A percentile compares a stretch with the other conserved stretches of the same genome.
Conservation (phyloP, 2,113 vertebrate genomes). For the Orthonyx spaldingii region DNA sequence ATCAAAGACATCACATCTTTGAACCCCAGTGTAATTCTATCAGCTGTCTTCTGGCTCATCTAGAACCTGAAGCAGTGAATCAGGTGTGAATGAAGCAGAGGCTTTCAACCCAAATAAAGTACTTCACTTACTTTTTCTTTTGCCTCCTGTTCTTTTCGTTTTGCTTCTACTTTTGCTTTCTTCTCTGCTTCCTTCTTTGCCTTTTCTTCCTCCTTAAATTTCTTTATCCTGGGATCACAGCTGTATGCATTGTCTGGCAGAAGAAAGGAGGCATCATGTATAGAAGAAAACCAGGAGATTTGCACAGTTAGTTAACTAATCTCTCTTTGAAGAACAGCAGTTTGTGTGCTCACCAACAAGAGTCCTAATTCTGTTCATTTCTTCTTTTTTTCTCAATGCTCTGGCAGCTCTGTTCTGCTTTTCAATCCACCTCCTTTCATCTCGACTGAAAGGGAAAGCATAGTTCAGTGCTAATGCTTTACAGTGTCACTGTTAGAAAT, state of each 20-base stretch:
- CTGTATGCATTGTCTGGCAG: constrained; percentile 90
- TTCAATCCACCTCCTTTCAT: constrained; percentile 97
- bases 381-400: constrained; percentile 94
- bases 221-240: constrained; percentile 95
- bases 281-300: background rate
- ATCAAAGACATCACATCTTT: background rate
- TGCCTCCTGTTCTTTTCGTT: constrained; percentile 92
- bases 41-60: background rate
- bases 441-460: constrained; percentile 77
- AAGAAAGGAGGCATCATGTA: background rate
- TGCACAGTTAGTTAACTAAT: background rate
- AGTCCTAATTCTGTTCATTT: constrained; percentile 97
- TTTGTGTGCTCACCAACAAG: constrained; percentile 76
- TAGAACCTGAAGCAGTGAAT: background rate
- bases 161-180: constrained; percentile 94
- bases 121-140: constrained; percentile 84
- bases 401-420: constrained; percentile 96
- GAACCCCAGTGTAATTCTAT: background rate
- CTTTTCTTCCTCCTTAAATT: constrained; percentile 97
- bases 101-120: background rate
- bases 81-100: background rate
- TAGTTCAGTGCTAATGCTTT: background rate
- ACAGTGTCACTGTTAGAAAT: background rate
- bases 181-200: constrained; percentile 97
- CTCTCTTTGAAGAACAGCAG: background rate